Percentiles rank a stretch among this genome's conserved stretches.
Evolutionary conservation across 2,888 invertebrate species (phyloP).

Genomic region (Lepidocyrtinus sp.): DNA sequence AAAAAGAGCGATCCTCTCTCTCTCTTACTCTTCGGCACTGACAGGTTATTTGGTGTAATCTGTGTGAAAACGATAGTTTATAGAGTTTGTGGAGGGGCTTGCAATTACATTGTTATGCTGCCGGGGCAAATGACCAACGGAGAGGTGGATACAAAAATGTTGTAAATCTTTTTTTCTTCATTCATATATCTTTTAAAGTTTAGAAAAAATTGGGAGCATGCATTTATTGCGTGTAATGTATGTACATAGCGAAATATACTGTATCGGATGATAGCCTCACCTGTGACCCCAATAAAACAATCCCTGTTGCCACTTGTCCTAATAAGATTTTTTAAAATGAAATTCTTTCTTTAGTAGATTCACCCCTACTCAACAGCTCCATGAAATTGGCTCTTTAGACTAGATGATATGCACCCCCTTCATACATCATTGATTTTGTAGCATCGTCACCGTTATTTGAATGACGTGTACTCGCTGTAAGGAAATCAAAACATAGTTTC

Average conservation of each 20-base stretch:
- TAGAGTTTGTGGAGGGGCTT: background rate
- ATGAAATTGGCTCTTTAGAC: too few species aligned
- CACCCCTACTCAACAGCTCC: background rate
- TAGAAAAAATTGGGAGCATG: too few species aligned
- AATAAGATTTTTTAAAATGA: too few species aligned
- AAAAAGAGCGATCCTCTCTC: constrained; percentile 6
- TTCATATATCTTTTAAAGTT: background rate
- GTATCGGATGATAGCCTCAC: too few species aligned
- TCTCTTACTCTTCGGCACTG: constrained; percentile 7
- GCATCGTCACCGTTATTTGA: too few species aligned
- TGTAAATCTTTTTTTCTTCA: background rate
- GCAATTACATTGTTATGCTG: background rate
- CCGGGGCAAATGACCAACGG: constrained; percentile 16
- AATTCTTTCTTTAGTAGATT: background rate
- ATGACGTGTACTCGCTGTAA: constrained; percentile 4
- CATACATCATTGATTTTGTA: background rate
- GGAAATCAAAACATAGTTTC: constrained; percentile 4
- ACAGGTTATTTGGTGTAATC: constrained; percentile 10
- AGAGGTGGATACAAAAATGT: background rate
- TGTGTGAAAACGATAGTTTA: constrained; percentile 1
- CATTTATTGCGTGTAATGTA: too few species aligned
- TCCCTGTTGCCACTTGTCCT: background rate
- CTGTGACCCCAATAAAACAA: constrained; percentile 10
- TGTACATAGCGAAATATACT: too few species aligned
- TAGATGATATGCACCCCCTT: too few species aligned